Percentiles rank a stretch among this genome's conserved stretches.
These are phyloP conservation scores for Arctocebus calabarensis DNA, from an alignment of 2,797 vertebrate species.

Conservation along the genomic window DNA sequence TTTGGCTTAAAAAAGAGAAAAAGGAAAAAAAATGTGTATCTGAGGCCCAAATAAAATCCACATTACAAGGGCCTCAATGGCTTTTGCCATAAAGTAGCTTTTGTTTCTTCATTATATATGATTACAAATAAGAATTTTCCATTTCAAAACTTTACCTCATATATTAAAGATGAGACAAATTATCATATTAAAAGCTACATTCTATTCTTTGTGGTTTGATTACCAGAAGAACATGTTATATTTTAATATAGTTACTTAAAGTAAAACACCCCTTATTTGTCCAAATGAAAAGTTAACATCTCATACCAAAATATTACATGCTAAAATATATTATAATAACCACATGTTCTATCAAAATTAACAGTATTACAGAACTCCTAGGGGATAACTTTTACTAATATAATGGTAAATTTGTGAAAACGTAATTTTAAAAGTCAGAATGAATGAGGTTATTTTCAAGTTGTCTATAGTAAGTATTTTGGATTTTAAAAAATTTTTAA, in stretches of 20 bases:
- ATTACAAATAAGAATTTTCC: conserved; percentile 45
- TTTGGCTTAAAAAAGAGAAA: neutral
- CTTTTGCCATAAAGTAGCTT: neutral
- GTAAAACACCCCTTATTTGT: neutral
- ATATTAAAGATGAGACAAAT: conserved; percentile 50
- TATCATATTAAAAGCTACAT: conserved; percentile 47
- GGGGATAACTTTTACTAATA: neutral
- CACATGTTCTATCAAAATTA: conserved; percentile 17
- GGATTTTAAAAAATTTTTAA: neutral
- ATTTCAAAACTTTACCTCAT: conserved; percentile 49
- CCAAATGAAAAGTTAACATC: conserved; percentile 12
- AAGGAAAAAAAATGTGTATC: neutral
- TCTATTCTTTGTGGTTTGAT: neutral
- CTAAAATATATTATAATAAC: conserved; percentile 3
- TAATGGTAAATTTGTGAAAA: conserved; percentile 35
- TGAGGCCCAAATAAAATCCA: conserved; percentile 10
- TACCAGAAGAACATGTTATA: conserved; percentile 8
- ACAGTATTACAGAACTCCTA: neutral
- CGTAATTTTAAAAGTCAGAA: conserved; percentile 43
- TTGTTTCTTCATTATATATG: conserved; percentile 12
- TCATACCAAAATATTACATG: neutral
- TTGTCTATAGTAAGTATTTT: neutral
- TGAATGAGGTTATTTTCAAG: conserved; percentile 27
- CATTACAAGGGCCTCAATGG: neutral
- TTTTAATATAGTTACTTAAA: neutral